Evolutionary conservation across 2,888 invertebrate species (phyloP), one percentile per base, ranked within the genome.

Genomic region (Drosophila merina): DNA sequence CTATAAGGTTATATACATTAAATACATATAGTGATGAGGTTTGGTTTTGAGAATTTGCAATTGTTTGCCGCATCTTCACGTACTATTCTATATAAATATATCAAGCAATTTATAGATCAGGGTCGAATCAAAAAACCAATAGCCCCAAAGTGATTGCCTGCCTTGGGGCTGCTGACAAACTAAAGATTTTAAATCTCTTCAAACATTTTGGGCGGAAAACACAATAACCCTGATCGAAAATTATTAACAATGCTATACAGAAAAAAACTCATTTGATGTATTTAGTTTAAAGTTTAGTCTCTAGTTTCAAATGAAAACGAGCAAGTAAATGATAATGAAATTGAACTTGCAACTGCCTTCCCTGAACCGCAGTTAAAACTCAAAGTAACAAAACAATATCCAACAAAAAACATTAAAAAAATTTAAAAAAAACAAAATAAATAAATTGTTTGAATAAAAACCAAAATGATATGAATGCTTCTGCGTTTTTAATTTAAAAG

Each of bases 361-460:
- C 47, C 38, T 49, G 31, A 64, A 45, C 56, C 50, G 50, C 66
- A 66, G 55, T 44, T 42, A 60, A 47, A 49, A 42, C 57, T 57
- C 52, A 51, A 50, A 49, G 33, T 55, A 55, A 55, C 42, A 57
- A 52, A 31, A 40, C 48, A 48, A 28, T 4, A 50, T 62, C 28
- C 12, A 4, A 48, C 59, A 36, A 26, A n/a, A 6, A 57, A 45
- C 14, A 48, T 42, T 42, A 50, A 77, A 73, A 75, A 72, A 54
- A 68, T 49, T 55, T 55, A 72, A 76, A 79, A 71, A 63, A 81
- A 79, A 75, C 70, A 31, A 73, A 78, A 59, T 20, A 20, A 20
- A 20, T 20, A 56, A 60, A 60, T 56, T 76, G 79, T 82, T 81
- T 81, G 38, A 79, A 76, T 81, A 51, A 68, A 78, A 48, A 68